Percentiles rank a stretch among this genome's conserved stretches.
Conservation (phyloP, 2,888 invertebrate species). For the Synanthedon formicaeformis region DNA sequence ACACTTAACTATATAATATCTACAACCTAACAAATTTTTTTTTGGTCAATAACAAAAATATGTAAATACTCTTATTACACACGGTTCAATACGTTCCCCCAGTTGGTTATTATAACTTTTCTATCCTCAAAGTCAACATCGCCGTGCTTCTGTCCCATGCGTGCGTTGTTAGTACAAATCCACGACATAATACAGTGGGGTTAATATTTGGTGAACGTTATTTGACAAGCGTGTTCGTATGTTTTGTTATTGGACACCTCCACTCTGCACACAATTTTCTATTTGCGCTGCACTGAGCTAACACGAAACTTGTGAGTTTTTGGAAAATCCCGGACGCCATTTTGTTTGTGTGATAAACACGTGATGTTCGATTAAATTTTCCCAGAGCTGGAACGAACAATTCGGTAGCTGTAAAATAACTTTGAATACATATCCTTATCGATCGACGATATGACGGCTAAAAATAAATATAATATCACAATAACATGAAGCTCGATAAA, state of each 20-base stretch:
- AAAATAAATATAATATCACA: slow-evolving; percentile 49
- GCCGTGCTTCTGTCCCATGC: slow-evolving; percentile 42
- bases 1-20: too few species aligned
- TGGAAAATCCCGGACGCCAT: slow-evolving; percentile 18
- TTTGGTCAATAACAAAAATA: too few species aligned
- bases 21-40: too few species aligned
- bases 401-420: background rate
- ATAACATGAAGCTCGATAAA: slow-evolving; percentile 35
- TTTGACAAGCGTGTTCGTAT: slow-evolving; percentile 64
- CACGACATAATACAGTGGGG: slow-evolving; percentile 48
- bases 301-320: slow-evolving; percentile 43
- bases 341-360: slow-evolving; percentile 37
- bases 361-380: slow-evolving; percentile 8
- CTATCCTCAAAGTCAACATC: slow-evolving; percentile 51
- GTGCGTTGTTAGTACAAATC: slow-evolving; percentile 49
- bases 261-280: slow-evolving; percentile 46
- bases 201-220: slow-evolving; percentile 61
- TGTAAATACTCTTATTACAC: too few species aligned
- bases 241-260: slow-evolving; percentile 65
- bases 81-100: slow-evolving; percentile 24
- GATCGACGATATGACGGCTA: slow-evolving; percentile 26
- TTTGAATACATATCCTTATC: slow-evolving; percentile 28
- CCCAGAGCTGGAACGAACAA: background rate
- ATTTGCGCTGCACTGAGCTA: slow-evolving; percentile 49
- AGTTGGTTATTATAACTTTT: slow-evolving; percentile 27